A percentile compares a stretch with the other conserved stretches of the same genome.
phyloP scores from a whole-genome alignment of 2,797 vertebrate species.

The Nannoperca australis region DNA sequence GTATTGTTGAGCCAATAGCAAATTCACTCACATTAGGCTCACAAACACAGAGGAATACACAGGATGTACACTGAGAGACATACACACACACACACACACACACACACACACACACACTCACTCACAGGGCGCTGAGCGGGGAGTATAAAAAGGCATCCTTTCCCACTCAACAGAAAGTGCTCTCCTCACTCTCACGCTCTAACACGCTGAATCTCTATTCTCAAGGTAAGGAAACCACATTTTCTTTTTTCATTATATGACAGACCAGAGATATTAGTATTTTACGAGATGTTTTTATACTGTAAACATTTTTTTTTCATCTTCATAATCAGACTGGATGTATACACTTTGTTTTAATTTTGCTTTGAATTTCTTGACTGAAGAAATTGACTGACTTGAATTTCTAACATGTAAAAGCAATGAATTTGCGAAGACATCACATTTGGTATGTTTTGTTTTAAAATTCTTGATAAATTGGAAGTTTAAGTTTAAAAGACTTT shows the following conservation, averaged over 20 bases:
- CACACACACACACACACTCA: constrained; percentile 57
- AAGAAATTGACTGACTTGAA: too few species aligned
- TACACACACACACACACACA: constrained; percentile 34
- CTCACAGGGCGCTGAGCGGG: constrained; percentile 68
- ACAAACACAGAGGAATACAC: constrained; percentile 43
- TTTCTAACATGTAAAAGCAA: background rate
- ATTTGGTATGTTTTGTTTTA: background rate
- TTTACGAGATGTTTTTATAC: background rate
- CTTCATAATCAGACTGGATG: background rate
- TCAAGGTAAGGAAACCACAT: constrained; percentile 75
- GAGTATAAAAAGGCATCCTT: constrained; percentile 83
- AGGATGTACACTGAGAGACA: constrained; percentile 40
- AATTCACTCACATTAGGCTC: constrained; percentile 31
- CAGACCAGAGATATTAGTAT: background rate
- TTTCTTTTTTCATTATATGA: background rate
- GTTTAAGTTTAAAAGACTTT: background rate
- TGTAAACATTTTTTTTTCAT: background rate
- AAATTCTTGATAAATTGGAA: background rate
- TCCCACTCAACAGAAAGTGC: constrained; percentile 77
- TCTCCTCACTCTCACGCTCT: constrained; percentile 70
- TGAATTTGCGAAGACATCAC: background rate
- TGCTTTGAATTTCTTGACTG: background rate
- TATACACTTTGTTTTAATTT: background rate
- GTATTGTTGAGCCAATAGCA: constrained; percentile 36
- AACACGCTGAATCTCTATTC: constrained; percentile 54